A percentile compares a stretch with the other conserved stretches of the same genome.
Conservation (phyloP, 64 coral and sea anemone genomes). For the Actinia tenebrosa region DNA sequence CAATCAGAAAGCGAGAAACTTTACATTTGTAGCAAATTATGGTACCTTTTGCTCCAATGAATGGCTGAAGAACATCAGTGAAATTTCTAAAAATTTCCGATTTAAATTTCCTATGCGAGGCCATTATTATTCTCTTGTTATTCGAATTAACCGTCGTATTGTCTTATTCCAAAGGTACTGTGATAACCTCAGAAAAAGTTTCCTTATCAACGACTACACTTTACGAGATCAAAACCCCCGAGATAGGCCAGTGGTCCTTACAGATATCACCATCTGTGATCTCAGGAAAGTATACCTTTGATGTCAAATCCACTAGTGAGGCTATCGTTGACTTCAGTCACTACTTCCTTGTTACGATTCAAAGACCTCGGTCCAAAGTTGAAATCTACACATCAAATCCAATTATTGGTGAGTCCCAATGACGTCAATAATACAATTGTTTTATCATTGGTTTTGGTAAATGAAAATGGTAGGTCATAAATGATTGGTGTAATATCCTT, state of each 20-base stretch:
- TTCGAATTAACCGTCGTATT: background rate
- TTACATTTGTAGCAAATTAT: no score
- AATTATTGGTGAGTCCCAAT: background rate
- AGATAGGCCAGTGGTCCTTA: conserved; percentile 2
- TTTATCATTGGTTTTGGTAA: no score
- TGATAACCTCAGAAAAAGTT: background rate
- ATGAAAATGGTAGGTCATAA: no score
- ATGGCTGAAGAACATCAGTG: no score
- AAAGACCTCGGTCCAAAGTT: background rate
- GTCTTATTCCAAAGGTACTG: background rate
- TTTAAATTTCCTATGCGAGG: no score
- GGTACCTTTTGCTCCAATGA: no score
- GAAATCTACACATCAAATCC: conserved; percentile 6
- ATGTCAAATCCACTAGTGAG: conserved; percentile 16
- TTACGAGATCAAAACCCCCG: conserved; percentile 8
- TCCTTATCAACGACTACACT: background rate
- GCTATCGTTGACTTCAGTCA: conserved; percentile 15
- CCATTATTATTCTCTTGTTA: background rate
- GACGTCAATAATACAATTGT: no score
- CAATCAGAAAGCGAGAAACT: no score
- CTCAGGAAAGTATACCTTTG: conserved; percentile 4
- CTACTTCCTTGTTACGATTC: conserved; percentile 1
- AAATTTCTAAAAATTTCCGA: no score
- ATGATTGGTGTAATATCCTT: no score
- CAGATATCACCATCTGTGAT: background rate